Conservation (phyloP, 2,888 invertebrate species). For the Noctua janthina region DNA sequence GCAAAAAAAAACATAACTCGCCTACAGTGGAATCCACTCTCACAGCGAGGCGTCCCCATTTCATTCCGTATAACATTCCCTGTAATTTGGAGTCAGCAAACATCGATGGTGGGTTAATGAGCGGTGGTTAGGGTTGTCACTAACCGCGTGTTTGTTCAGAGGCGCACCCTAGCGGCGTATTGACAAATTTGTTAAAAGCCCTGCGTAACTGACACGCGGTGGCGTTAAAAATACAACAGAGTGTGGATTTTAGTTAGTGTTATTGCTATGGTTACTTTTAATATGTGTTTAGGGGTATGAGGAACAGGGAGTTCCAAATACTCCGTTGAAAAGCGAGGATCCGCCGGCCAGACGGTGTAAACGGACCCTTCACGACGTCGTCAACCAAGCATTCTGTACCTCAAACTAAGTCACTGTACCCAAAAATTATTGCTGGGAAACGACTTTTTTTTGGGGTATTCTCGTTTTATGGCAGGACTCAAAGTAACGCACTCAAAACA, state of each 20-base stretch:
- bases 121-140: constrained; percentile 47
- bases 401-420: too few species aligned
- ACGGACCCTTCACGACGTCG: too few species aligned
- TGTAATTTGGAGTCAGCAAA: constrained; percentile 58
- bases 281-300: not conserved
- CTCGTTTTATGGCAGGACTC: too few species aligned
- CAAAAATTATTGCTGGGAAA: too few species aligned
- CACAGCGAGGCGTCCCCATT: constrained; percentile 10
- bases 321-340: not conserved
- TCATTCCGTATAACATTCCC: constrained; percentile 37
- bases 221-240: constrained; percentile 41
- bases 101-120: constrained; percentile 60
- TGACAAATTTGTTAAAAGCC: constrained; percentile 67
- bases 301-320: not conserved
- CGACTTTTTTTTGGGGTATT: too few species aligned
- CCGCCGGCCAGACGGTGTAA: not conserved
- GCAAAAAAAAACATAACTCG: not conserved
- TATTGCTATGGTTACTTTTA: not conserved
- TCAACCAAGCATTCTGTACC: too few species aligned
- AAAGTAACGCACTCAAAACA: too few species aligned
- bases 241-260: constrained; percentile 16
- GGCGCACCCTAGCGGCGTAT: constrained; percentile 50
- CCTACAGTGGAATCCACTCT: not conserved
- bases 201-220: constrained; percentile 52
- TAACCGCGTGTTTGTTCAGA: constrained; percentile 55